These are phyloP conservation scores for Lordiphosa mommai DNA, from an alignment of 1,140 invertebrate genomes.

Conservation along the genomic window DNA sequence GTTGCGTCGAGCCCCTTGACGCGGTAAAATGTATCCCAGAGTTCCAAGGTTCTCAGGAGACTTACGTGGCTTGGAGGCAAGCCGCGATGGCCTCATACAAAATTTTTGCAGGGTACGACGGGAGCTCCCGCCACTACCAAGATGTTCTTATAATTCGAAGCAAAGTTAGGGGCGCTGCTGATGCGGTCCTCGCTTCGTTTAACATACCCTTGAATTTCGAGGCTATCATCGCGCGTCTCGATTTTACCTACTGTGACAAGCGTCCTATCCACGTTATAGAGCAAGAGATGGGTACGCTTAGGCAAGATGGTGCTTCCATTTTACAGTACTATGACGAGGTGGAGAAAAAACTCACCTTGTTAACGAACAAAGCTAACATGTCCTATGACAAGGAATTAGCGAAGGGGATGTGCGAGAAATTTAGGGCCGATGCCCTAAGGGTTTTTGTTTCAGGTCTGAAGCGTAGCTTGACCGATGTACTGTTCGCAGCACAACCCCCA, in stretches of 20 bases:
- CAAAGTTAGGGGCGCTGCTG: background rate
- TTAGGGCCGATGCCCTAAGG: conserved; percentile 7
- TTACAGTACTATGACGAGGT: conserved; percentile 29
- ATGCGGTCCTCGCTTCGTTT: background rate
- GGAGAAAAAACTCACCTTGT: conserved; percentile 24
- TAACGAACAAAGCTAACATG: conserved; percentile 33
- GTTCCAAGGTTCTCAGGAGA: background rate
- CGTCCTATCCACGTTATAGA: conserved; percentile 29
- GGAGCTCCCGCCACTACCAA: background rate
- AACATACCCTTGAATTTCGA: background rate
- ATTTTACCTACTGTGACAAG: conserved; percentile 37
- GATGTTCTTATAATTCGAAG: conserved; percentile 1
- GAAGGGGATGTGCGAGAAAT: conserved; percentile 16
- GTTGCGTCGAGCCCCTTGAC: conserved; percentile 9
- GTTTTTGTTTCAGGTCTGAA: conserved; percentile 23
- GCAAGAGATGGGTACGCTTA: conserved; percentile 21
- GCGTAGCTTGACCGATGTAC: conserved; percentile 9
- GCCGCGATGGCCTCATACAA: conserved; percentile 5
- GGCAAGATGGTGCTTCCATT: conserved; percentile 15
- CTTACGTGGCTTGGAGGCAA: conserved; percentile 7
- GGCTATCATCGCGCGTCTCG: background rate
- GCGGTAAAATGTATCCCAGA: conserved; percentile 4
- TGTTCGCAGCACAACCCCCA: conserved; percentile 14
- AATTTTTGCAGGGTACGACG: background rate
- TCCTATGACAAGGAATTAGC: conserved; percentile 1